Conservation (phyloP, 2,113 vertebrate species). For the Reinhardtius hippoglossoides region DNA sequence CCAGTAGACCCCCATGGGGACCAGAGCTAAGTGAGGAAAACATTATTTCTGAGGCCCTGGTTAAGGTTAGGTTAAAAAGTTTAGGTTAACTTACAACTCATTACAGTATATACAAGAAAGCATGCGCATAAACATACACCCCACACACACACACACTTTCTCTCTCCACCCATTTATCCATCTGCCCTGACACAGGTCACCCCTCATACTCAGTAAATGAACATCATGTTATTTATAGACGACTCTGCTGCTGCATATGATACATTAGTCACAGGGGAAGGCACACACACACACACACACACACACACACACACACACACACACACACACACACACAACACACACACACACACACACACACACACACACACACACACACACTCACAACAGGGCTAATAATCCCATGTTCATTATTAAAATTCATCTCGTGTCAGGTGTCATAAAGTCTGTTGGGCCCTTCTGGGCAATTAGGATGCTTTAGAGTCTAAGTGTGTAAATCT, state of each 20-base stretch:
- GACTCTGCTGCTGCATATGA: conserved; percentile 60
- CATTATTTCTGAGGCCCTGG: too few relatives aligned
- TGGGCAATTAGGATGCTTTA: conserved; percentile 12
- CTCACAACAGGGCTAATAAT: conserved; percentile 38
- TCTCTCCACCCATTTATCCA: conserved; percentile 41
- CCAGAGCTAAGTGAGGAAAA: too few relatives aligned
- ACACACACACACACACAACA: neutral
- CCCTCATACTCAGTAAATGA: conserved; percentile 56
- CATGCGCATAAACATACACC: neutral
- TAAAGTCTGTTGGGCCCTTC: conserved; percentile 33
- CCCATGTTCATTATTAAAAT: conserved; percentile 44
- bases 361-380: neutral
- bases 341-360: conserved; percentile 5
- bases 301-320: neutral
- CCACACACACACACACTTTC: too few relatives aligned
- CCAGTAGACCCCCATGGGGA: too few relatives aligned
- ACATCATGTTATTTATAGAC: conserved; percentile 79
- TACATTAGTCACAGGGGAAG: conserved; percentile 63
- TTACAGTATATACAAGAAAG: conserved; percentile 16
- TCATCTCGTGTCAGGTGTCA: conserved; percentile 41
- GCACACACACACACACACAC: conserved; percentile 24
- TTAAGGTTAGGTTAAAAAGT: neutral
- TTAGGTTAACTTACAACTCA: neutral
- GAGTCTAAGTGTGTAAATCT: conserved; percentile 14
- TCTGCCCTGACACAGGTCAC: conserved; percentile 50